Percentiles rank a stretch among this genome's conserved stretches.
phyloP scores from a whole-genome alignment of 1,140 invertebrate genomes.

The Melitaea cinxia region DNA sequence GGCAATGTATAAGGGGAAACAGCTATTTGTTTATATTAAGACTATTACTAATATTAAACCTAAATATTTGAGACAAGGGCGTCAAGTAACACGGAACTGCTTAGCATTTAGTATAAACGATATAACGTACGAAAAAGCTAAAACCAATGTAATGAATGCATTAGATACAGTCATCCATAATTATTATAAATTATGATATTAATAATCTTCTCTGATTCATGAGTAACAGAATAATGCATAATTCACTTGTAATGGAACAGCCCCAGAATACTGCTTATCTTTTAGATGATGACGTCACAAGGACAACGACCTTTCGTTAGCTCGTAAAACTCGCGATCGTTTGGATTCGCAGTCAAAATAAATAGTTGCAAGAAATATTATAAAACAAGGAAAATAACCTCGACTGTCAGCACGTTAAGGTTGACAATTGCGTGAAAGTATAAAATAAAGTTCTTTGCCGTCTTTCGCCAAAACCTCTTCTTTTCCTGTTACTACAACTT shows the following conservation, averaged over 20 bases:
- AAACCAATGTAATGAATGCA: too few relatives aligned
- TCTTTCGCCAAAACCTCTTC: conserved; percentile 15
- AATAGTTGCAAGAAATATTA: conserved; percentile 40
- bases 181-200: too few relatives aligned
- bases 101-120: not conserved
- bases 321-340: conserved; percentile 67
- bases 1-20: conserved; percentile 36
- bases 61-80: conserved; percentile 27
- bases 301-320: conserved; percentile 56
- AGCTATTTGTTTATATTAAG: conserved; percentile 64
- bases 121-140: too few relatives aligned
- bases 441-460: not conserved
- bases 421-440: conserved; percentile 18
- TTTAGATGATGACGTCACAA: conserved; percentile 64
- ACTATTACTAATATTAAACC: conserved; percentile 58
- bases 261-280: conserved; percentile 13
- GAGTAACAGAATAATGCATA: not conserved
- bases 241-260: not conserved
- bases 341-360: conserved; percentile 74
- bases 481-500: conserved; percentile 25
- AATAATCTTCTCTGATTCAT: not conserved
- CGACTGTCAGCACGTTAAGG: conserved; percentile 32
- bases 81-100: conserved; percentile 11
- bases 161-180: too few relatives aligned
- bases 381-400: conserved; percentile 37